Evolutionary conservation across 2,888 invertebrate species (phyloP).

Genomic region (Drosophila cracens): DNA sequence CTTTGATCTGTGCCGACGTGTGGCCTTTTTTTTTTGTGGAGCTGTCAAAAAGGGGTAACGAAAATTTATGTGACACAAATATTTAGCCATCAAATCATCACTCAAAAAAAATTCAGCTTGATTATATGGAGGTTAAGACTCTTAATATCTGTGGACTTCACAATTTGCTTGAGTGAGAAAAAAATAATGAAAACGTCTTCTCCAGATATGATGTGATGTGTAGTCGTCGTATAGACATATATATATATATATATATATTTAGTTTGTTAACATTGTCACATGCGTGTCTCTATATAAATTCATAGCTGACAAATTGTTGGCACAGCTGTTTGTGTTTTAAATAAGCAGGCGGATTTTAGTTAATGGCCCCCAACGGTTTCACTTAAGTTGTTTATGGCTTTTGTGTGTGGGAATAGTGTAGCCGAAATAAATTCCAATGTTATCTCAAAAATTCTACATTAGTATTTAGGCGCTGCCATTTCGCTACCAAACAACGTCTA

Average conservation of each 20-base stretch:
- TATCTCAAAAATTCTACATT: conserved; percentile 32
- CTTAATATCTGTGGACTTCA: conserved; percentile 32
- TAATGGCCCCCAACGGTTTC: conserved; percentile 80
- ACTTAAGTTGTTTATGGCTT: conserved; percentile 79
- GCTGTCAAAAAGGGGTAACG: conserved; percentile 65
- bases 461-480: conserved; percentile 12
- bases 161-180: conserved; percentile 23
- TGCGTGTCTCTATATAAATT: conserved; percentile 44
- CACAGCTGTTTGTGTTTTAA: conserved; percentile 77
- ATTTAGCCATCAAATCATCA: conserved; percentile 69
- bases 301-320: conserved; percentile 75
- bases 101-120: conserved; percentile 38
- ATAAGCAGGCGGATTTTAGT: conserved; percentile 76
- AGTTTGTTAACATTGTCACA: conserved; percentile 32
- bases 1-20: conserved; percentile 75
- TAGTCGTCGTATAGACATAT: neutral
- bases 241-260: conserved; percentile 5
- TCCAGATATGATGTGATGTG: conserved; percentile 21
- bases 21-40: conserved; percentile 42
- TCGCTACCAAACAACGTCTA: conserved; percentile 7
- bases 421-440: conserved; percentile 44
- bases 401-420: conserved; percentile 53
- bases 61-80: conserved; percentile 74
- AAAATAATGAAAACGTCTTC: conserved; percentile 26
- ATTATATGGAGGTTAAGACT: conserved; percentile 64